Percentiles rank a stretch among this genome's conserved stretches.
phyloP scores from a whole-genome alignment of 2,113 vertebrate species.

The Sapayoa aenigma region DNA sequence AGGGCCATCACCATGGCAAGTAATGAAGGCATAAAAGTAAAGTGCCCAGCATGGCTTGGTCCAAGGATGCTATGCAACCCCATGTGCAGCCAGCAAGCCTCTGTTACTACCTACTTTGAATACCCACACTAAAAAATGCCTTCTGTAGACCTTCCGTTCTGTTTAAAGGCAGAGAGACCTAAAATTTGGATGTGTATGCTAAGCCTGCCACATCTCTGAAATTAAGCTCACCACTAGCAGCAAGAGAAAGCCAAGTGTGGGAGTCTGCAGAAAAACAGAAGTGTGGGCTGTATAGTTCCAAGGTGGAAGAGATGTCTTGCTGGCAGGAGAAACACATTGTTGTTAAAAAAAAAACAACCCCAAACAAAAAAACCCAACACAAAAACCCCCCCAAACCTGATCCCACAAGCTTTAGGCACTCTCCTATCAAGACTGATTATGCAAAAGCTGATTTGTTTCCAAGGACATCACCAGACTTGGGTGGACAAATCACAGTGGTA shows the following conservation, averaged over 20 bases:
- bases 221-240: constrained; percentile 14
- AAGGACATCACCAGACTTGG: not conserved
- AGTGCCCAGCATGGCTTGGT: not conserved
- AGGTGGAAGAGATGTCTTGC: not conserved
- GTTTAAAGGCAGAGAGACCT: not conserved
- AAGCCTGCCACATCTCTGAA: constrained; percentile 14
- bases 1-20: not conserved
- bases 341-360: not conserved
- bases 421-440: not conserved
- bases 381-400: too few relatives aligned
- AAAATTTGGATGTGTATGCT: constrained; percentile 16
- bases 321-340: not conserved
- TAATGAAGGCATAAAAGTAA: not conserved
- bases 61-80: not conserved
- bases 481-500: not conserved
- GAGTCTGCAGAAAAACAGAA: not conserved
- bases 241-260: not conserved
- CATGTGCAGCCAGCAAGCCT: not conserved
- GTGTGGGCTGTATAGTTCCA: not conserved
- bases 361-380: not conserved
- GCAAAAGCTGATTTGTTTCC: not conserved
- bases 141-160: constrained; percentile 21
- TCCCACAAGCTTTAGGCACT: not conserved
- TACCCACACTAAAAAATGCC: not conserved
- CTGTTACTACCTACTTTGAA: not conserved